These are phyloP conservation scores for Orientallactaga bullata DNA, from an alignment of 2,113 vertebrate species.

Conservation along the genomic window DNA sequence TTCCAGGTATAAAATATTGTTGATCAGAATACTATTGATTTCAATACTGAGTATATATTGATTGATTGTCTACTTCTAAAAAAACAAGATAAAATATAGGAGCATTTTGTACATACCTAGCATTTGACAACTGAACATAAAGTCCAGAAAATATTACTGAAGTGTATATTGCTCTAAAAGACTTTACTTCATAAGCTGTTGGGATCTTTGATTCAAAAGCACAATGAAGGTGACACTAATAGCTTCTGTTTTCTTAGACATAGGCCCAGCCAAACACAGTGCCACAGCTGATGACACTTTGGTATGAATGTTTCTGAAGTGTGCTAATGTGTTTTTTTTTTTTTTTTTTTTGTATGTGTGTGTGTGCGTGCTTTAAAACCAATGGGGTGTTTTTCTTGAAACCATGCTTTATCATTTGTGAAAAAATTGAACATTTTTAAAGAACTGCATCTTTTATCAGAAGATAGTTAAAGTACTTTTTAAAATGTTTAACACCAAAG, in stretches of 20 bases:
- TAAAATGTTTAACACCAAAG: slow-evolving; percentile 9
- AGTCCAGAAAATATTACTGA: slow-evolving; percentile 5
- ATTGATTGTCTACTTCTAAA: neutral
- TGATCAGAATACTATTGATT: neutral
- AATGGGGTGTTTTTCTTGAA: neutral
- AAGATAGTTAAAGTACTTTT: neutral
- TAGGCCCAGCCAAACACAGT: neutral
- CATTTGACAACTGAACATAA: neutral
- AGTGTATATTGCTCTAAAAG: neutral
- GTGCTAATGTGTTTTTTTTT: neutral
- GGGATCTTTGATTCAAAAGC: neutral
- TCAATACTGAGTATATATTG: neutral
- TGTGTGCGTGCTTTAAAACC: slow-evolving; percentile 12
- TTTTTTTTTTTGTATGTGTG: neutral
- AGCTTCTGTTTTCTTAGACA: neutral
- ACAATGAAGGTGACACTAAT: neutral
- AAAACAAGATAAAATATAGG: neutral
- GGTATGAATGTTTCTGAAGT: neutral
- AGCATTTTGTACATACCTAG: neutral
- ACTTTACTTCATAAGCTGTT: neutral
- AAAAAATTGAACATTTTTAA: neutral
- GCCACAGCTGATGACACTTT: neutral
- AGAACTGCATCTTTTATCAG: neutral
- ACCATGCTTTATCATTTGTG: neutral
- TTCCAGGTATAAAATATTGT: slow-evolving; percentile 30